Evolutionary conservation across 2,888 invertebrate species (phyloP).

Genomic region (Rotaria macrura): DNA sequence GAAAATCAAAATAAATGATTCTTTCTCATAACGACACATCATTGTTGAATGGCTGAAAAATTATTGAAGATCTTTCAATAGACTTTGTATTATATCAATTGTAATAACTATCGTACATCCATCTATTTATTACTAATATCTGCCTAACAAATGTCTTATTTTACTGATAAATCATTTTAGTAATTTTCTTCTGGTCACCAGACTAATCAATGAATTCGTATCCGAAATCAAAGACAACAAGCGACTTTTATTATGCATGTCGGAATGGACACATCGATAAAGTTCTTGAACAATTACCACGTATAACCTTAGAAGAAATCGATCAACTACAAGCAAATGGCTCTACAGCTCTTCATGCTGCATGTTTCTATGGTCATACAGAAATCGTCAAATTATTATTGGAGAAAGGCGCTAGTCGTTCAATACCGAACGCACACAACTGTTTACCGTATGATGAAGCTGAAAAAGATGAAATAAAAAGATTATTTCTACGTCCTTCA

Average conservation of each 20-base stretch:
- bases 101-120: too few relatives aligned
- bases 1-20: too few relatives aligned
- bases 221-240: not conserved
- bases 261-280: not conserved
- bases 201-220: not conserved
- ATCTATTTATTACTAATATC: too few relatives aligned
- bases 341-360: not conserved
- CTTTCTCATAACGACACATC: too few relatives aligned
- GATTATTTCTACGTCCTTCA: not conserved
- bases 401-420: not conserved
- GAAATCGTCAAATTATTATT: constrained; percentile 8
- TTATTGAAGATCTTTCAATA: too few relatives aligned
- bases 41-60: too few relatives aligned
- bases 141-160: too few relatives aligned
- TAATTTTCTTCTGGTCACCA: too few relatives aligned
- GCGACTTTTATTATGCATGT: not conserved
- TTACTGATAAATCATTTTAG: too few relatives aligned
- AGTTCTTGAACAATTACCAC: not conserved
- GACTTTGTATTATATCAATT: too few relatives aligned
- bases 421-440: not conserved
- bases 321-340: not conserved
- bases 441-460: not conserved
- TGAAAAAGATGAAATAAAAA: not conserved
- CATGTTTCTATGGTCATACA: not conserved
- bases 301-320: not conserved